These are phyloP conservation scores for Peromyscus maniculatus DNA, from an alignment of 2,113 vertebrate species.

Conservation along the genomic window DNA sequence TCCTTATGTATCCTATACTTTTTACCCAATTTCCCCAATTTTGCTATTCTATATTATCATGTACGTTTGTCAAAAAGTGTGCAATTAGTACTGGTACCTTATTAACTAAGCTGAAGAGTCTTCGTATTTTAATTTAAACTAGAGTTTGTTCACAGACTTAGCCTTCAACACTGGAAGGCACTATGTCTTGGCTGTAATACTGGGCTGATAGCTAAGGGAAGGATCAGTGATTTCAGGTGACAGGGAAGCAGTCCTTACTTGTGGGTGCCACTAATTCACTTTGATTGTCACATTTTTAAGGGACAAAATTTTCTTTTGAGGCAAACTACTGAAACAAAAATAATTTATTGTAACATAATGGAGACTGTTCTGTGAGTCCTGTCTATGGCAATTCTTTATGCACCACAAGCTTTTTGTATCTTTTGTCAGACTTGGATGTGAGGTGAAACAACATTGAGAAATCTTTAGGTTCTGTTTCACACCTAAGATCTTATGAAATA, in stretches of 20 bases:
- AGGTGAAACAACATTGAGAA: neutral
- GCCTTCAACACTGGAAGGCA: too few relatives aligned
- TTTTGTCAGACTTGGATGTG: neutral
- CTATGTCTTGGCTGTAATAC: neutral
- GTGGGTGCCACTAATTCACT: neutral
- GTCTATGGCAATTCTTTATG: neutral
- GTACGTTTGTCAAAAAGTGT: neutral
- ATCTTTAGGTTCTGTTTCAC: neutral
- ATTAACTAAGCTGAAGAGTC: neutral
- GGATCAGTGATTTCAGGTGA: neutral
- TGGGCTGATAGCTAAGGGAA: neutral
- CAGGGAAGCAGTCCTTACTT: neutral
- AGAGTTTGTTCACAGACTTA: slow-evolving; percentile 9
- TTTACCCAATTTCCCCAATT: neutral
- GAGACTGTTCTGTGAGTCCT: neutral
- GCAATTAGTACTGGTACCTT: neutral
- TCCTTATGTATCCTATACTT: neutral
- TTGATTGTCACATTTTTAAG: slow-evolving; percentile 19
- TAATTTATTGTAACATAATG: neutral
- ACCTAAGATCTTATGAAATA: neutral
- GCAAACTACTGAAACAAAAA: slow-evolving; percentile 44
- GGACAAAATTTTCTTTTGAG: neutral
- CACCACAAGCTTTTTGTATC: neutral
- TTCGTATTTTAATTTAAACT: slow-evolving; percentile 19
- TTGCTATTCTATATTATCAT: neutral